Evolutionary conservation across 1,140 invertebrate species (phyloP), one percentile per base, ranked within the genome.

Genomic region (Dryas iulia): DNA sequence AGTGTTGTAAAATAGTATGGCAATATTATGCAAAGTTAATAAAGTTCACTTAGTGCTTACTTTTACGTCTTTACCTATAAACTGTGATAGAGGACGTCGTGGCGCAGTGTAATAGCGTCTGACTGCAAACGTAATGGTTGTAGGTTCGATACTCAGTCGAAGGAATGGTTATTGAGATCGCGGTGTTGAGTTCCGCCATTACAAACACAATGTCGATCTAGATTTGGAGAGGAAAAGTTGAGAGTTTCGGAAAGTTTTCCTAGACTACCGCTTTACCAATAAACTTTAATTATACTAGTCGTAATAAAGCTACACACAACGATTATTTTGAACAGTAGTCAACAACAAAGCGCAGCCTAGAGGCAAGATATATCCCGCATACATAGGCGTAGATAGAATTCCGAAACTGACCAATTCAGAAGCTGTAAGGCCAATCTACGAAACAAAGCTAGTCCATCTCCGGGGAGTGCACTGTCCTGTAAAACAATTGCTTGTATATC

Each of bases 401-500:
- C 33, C 24, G 35, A 61, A 52, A 61, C 25, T 18, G 47, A 52
- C 35, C 39, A 61, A 61, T 39, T 47, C 33, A 39, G 59, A 47
- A 47, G 24, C 59, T 35, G n/a, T 61, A 61, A 61, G 25, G 39
- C 59, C 26, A 52, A 26, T 52, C 59, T 61, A 47, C 25, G 14
- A 2, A 33, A 61, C 59, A 61, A 61, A 61, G 59, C 59, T 39
- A 25, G 35, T 39, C 39, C 25, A 61, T 39, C 59, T 21, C 59
- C 26, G 35, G 59, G 59, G 59, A 61, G 25, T 53, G 59, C 59
- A 52, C 47, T 47, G 59, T 61, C 59, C 59, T 33, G 25, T 61
- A 52, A 61, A 61, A 61, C 59, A 61, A 61, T 61, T 52, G 59
- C 35, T 61, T 33, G 33, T 26, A 33, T 61, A 47, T 61, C 25